These are phyloP conservation scores for Magallana gigas DNA, from an alignment of 1,140 invertebrate genomes.

Conservation along the genomic window DNA sequence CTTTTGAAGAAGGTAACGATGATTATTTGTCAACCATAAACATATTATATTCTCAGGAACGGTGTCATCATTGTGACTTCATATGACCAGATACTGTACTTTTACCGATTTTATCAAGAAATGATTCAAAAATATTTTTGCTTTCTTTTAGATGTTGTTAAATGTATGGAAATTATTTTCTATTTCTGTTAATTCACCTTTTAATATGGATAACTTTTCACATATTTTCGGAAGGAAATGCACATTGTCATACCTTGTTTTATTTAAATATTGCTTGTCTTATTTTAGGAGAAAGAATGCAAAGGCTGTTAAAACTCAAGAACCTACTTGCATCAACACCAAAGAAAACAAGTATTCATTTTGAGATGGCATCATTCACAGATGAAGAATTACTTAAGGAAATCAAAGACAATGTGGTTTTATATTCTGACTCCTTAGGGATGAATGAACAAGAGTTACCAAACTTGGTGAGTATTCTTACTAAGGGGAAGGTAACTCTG, in stretches of 20 bases:
- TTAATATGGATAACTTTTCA: no score
- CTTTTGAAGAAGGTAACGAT: slow-evolving; percentile 83
- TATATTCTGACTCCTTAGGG: slow-evolving; percentile 90
- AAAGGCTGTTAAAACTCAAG: slow-evolving; percentile 85
- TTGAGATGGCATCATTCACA: slow-evolving; percentile 93
- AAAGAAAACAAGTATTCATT: slow-evolving; percentile 86
- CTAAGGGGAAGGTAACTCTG: slow-evolving; percentile 86
- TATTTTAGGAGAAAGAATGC: slow-evolving; percentile 83
- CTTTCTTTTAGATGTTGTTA: no score
- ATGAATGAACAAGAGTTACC: slow-evolving; percentile 94
- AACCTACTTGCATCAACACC: slow-evolving; percentile 85
- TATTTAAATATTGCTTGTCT: no score
- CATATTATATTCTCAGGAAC: no score
- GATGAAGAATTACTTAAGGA: slow-evolving; percentile 86
- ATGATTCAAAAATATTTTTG: no score
- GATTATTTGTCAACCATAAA: background rate
- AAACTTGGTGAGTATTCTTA: slow-evolving; percentile 85
- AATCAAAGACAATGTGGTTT: slow-evolving; percentile 85
- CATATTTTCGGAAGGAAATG: no score
- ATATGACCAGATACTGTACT: no score
- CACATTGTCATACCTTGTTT: no score
- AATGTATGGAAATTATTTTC: no score
- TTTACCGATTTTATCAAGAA: no score
- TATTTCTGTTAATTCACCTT: no score
- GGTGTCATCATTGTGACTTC: no score